Evolutionary conservation across 2,797 vertebrate genomes (phyloP), one percentile per base, ranked within the genome.

Genomic region (Hybognathus amarus): DNA sequence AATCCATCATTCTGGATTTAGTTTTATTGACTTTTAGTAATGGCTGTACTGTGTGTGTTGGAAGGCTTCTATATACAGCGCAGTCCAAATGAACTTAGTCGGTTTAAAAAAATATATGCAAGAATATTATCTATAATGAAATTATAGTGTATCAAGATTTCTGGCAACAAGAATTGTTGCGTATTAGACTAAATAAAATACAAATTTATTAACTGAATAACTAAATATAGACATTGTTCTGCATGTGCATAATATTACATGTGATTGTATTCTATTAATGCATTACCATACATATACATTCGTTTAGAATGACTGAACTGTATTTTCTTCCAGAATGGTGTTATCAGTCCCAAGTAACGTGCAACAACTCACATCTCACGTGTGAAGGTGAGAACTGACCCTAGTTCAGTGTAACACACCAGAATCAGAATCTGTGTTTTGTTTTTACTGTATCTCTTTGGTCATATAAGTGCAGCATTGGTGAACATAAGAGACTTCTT

Each of bases 321-420:
- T 12, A 17, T n/a, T 83, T 56, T 61, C 17, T 85, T 86, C 54
- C 45, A 90, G 86, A 88, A 17, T 77, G 81, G 83, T 88, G 77
- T 85, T 87, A 90, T 83, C 54, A 91, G 61, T 90, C 89, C 13
- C 83, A 94, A 74, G n/a, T 88, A 63, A 6, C 83, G 42, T 94
- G 93, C 80, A 79, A 71, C 64, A 64, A 9, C n/a, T n/a, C n/a
- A n/a, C n/a, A n/a, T n/a, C n/a, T n/a, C 30, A 70, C 80, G 27
- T 94, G 93, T 76, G 27, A 3, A 89, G 92, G 93, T 94, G 86
- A 89, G 84, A 24, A 22, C 1, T 40, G 30, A 45, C 15, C 11
- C 8, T 64, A 3, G 22, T 45, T 69, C 13, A 38, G n/a, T 22
- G 2, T 45, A 17, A 59, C 59, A 20, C 18, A 18, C 5, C 3